These are phyloP conservation scores for Monodelphis domestica DNA, from an alignment of 2,797 vertebrate species.

Conservation along the genomic window DNA sequence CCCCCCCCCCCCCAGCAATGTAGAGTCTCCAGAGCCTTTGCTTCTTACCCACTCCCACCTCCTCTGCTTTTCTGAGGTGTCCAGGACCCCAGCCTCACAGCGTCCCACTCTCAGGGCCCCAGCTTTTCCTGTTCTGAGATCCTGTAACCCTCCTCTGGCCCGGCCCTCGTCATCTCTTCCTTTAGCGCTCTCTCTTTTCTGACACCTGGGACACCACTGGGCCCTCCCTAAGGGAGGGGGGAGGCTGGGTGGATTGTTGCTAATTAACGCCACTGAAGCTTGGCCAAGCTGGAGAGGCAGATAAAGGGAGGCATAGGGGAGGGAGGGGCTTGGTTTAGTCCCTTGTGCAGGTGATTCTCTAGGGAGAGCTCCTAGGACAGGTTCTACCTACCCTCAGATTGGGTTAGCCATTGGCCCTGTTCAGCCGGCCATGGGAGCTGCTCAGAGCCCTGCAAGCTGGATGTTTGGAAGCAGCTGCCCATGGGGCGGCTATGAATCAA, in stretches of 20 bases:
- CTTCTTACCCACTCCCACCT: neutral
- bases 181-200: too few species aligned
- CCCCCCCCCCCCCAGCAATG: neutral
- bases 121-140: neutral
- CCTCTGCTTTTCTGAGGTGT: neutral
- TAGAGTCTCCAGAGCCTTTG: neutral
- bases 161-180: neutral
- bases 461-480: neutral
- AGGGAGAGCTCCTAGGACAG: neutral
- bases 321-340: neutral
- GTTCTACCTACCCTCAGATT: neutral
- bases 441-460: neutral
- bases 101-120: neutral
- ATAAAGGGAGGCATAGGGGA: neutral
- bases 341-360: slow-evolving; percentile 2
- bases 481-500: neutral
- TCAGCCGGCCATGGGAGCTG: neutral
- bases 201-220: neutral
- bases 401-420: neutral
- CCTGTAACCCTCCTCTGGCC: neutral
- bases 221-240: slow-evolving; percentile 32
- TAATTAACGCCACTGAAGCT: slow-evolving; percentile 52
- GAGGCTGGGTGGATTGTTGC: slow-evolving; percentile 39
- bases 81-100: neutral
- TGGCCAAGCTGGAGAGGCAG: slow-evolving; percentile 49